A percentile compares a stretch with the other conserved stretches of the same genome.
These are phyloP conservation scores for Pterostichus niger DNA, from an alignment of 2,888 invertebrate genomes.

Conservation along the genomic window DNA sequence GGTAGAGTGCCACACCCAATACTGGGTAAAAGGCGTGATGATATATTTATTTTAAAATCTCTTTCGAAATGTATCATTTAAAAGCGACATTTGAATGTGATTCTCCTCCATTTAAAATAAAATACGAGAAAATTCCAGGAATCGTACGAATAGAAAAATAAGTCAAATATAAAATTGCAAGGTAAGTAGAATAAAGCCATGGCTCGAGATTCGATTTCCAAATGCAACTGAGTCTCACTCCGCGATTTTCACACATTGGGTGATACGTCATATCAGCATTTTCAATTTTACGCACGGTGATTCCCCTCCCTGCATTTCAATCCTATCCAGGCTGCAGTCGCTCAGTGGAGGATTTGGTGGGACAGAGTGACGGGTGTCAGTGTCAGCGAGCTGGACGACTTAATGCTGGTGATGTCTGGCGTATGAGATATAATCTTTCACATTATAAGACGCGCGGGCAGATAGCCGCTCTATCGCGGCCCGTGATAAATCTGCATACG, in stretches of 20 bases:
- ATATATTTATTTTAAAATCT: too few relatives aligned
- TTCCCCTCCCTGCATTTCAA: slow-evolving; percentile 40
- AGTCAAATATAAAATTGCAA: slow-evolving; percentile 13
- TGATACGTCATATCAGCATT: slow-evolving; percentile 73
- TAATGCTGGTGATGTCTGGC: slow-evolving; percentile 71
- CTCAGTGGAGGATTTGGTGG: not conserved
- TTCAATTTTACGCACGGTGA: slow-evolving; percentile 74
- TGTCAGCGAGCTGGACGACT: slow-evolving; percentile 69
- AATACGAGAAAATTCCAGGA: too few relatives aligned
- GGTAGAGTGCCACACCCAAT: too few relatives aligned
- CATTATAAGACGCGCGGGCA: slow-evolving; percentile 66
- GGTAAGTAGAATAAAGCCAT: slow-evolving; percentile 10
- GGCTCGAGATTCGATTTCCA: not conserved
- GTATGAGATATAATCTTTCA: slow-evolving; percentile 71
- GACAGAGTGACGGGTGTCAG: slow-evolving; percentile 33
- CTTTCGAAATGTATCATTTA: too few relatives aligned
- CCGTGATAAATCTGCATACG: slow-evolving; percentile 56
- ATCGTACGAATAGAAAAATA: too few relatives aligned
- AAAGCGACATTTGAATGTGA: too few relatives aligned
- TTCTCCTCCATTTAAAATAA: too few relatives aligned
- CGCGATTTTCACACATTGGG: slow-evolving; percentile 65
- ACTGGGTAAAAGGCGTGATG: too few relatives aligned
- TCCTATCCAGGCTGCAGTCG: slow-evolving; percentile 1
- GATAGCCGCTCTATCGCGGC: not conserved
- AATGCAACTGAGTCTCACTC: not conserved